Evolutionary conservation across 2,797 vertebrate species (phyloP).

Genomic region (Crypturellus tataupa): DNA sequence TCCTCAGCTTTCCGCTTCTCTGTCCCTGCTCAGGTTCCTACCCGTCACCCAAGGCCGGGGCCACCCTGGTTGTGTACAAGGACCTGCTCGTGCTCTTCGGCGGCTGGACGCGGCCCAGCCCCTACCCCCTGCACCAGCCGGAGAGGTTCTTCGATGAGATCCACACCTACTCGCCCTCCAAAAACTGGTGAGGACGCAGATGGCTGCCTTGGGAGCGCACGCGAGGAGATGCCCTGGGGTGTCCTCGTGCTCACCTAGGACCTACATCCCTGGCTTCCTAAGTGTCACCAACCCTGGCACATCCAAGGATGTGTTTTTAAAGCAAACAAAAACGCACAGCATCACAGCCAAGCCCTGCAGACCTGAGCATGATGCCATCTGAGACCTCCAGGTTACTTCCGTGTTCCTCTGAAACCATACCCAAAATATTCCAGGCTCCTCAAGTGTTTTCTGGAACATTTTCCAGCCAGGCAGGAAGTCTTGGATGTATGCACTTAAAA

Average conservation of each 20-base stretch:
- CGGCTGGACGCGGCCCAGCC: conserved; percentile 97
- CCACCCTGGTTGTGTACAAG: conserved; percentile 95
- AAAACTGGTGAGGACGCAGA: conserved; percentile 91
- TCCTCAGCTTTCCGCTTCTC: conserved; percentile 11
- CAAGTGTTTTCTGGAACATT: background rate
- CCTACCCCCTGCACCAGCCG: conserved; percentile 97
- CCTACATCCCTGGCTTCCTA: background rate
- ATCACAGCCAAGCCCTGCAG: background rate
- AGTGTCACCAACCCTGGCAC: background rate
- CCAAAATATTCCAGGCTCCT: background rate
- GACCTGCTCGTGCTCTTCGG: conserved; percentile 97
- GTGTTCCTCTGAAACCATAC: background rate
- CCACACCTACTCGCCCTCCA: conserved; percentile 97
- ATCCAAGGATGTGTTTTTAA: background rate
- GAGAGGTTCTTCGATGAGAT: conserved; percentile 99
- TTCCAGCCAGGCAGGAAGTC: background rate
- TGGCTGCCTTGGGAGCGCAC: background rate
- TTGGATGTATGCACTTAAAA: background rate
- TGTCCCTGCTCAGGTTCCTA: conserved; percentile 89
- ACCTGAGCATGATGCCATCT: background rate
- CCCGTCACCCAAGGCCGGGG: conserved; percentile 97
- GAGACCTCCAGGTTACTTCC: background rate
- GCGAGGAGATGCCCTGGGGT: background rate
- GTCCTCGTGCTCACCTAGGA: background rate
- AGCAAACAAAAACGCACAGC: background rate